Base-by-base conservation (phyloP, 2,113 vertebrate genomes). In the Heloderma charlesbogerti region DNA sequence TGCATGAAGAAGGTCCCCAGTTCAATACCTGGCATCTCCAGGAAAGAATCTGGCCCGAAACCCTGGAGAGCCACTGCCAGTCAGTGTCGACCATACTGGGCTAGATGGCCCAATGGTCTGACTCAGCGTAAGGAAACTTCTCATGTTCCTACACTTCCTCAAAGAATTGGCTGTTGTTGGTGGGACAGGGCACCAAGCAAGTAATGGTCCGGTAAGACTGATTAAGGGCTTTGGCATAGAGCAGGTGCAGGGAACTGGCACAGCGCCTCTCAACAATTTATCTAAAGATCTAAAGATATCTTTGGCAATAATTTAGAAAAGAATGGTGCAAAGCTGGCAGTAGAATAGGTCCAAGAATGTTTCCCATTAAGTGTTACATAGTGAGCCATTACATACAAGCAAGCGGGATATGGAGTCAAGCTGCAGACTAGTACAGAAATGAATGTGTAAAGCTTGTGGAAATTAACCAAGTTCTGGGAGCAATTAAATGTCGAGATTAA, bases 401-500 rank as follows among this genome's bases (percentile, higher is more conserved):
- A 54, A 82, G 90, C 85, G 92, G 96, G 94, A 96, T 91, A 91
- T 71, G 87, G 91, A 95, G 91, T 88, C 92, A 89, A 94, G 95
- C 95, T n/a, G 60, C 71, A 96, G n/a, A 95, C 87, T 91, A 95
- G 92, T 94, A 94, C 89, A 94, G 94, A 95, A 95, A 95, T 90
- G 93, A 96, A 95, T 95, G 95, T 93, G 95, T 93, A 91, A 93
- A 92, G 92, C n/a, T 84, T 92, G 90, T 92, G 88, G 94, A 96
- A 95, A 96, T 96, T 96, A 96, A 95, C 92, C 84, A 93, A 95
- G 94, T 89, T 91, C 93, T 86, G 74, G 89, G 89, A 95, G 94
- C 94, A 96, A 96, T 96, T 95, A 96, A 95, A 94, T 94, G 84
- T 93, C 91, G 94, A 94, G 89, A 95, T 93, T 95, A 95, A 96